phyloP scores from a whole-genome alignment of 35 echinoderm and acorn worm genomes.

The Apostichopus japonicus region DNA sequence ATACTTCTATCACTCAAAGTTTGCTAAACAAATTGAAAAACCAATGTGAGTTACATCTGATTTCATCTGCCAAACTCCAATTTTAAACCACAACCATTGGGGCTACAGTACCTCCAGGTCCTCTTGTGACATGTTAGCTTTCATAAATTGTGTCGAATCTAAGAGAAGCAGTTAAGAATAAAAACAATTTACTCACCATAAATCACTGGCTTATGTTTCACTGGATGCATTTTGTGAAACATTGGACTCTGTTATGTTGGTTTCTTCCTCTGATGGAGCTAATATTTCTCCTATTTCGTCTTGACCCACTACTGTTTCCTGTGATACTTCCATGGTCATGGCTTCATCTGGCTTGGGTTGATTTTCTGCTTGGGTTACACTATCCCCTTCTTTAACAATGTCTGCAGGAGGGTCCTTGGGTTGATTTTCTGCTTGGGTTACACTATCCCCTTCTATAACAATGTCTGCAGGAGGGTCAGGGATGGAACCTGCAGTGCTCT shows the following conservation, averaged over 20 bases:
- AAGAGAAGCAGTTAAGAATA: not conserved
- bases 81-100: too few relatives aligned
- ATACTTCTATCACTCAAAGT: too few relatives aligned
- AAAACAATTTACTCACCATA: not conserved
- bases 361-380: not conserved
- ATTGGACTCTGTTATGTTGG: not conserved
- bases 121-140: too few relatives aligned
- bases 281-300: conserved; percentile 24
- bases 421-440: not conserved
- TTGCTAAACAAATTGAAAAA: too few relatives aligned
- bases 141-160: too few relatives aligned
- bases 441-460: not conserved
- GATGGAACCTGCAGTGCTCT: not conserved
- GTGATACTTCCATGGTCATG: not conserved
- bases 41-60: too few relatives aligned
- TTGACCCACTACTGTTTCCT: not conserved
- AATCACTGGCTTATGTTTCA: not conserved
- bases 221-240: not conserved
- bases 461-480: not conserved
- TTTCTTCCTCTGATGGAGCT: not conserved
- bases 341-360: not conserved
- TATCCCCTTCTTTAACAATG: not conserved
- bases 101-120: too few relatives aligned
- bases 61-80: too few relatives aligned
- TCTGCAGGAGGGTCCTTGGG: not conserved